phyloP scores from a whole-genome alignment of 2,797 vertebrate genomes.

The Astyanax mexicanus region DNA sequence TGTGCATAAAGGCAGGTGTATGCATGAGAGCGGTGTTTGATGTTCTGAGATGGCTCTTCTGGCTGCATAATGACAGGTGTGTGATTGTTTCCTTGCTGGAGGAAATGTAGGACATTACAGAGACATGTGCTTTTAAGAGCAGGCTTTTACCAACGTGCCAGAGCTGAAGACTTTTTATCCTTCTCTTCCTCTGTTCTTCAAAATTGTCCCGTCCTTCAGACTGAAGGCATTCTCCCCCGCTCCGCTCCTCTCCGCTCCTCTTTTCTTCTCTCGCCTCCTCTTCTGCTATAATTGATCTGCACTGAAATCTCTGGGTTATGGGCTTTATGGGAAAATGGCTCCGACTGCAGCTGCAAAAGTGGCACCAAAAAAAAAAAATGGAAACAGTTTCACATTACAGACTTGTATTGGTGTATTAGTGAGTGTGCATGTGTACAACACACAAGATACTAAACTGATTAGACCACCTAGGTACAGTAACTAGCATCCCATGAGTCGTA shows the following conservation, averaged over 20 bases:
- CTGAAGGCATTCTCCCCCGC: slow-evolving; percentile 4
- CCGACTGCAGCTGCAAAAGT: slow-evolving; percentile 7
- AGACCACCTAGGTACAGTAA: too few relatives aligned
- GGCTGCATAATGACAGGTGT: slow-evolving; percentile 37
- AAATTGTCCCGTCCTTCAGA: slow-evolving; percentile 10
- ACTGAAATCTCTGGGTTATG: slow-evolving; percentile 35
- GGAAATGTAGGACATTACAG: slow-evolving; percentile 50
- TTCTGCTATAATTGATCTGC: slow-evolving; percentile 24
- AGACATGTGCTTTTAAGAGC: slow-evolving; percentile 41
- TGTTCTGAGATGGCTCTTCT: slow-evolving; percentile 30
- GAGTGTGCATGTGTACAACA: not conserved
- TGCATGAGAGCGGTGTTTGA: slow-evolving; percentile 29
- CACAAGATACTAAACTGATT: too few relatives aligned
- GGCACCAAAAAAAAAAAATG: not conserved
- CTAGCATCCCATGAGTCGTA: too few relatives aligned
- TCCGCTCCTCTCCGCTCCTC: slow-evolving; percentile 7
- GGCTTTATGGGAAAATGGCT: slow-evolving; percentile 31
- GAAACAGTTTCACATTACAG: not conserved
- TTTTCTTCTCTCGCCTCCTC: slow-evolving; percentile 2
- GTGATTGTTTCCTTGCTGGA: slow-evolving; percentile 45
- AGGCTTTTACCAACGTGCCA: slow-evolving; percentile 39
- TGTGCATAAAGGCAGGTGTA: slow-evolving; percentile 15
- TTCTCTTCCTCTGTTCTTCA: slow-evolving; percentile 18
- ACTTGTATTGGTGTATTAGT: not conserved
- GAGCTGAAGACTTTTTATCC: slow-evolving; percentile 27